phyloP scores from a whole-genome alignment of 2,113 vertebrate species.

The Salvator merianae region DNA sequence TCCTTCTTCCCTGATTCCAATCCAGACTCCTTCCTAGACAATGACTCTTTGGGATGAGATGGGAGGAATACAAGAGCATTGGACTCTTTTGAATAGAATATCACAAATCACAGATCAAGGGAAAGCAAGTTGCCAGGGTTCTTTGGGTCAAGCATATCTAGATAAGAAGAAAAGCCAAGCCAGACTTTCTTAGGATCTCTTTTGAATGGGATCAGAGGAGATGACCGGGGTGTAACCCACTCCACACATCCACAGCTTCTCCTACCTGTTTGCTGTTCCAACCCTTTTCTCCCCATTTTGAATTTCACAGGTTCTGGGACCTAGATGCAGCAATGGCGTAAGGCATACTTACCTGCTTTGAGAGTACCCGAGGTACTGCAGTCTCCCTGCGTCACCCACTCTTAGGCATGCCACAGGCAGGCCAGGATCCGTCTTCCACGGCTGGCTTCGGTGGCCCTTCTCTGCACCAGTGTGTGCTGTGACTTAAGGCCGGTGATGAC shows the following conservation, averaged over 20 bases:
- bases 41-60: not conserved
- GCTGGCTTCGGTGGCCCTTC: not conserved
- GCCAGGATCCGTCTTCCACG: not conserved
- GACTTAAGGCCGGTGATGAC: slow-evolving; percentile 7
- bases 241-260: not conserved
- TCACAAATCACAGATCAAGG: not conserved
- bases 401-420: not conserved
- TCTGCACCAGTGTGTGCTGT: not conserved
- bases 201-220: not conserved
- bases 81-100: not conserved
- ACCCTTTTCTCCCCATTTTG: not conserved
- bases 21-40: not conserved
- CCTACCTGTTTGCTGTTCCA: not conserved
- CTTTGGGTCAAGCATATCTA: not conserved
- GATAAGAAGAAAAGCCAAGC: not conserved
- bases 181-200: not conserved
- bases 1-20: not conserved
- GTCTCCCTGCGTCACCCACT: not conserved
- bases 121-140: not conserved
- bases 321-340: not conserved
- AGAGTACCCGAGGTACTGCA: not conserved
- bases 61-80: not conserved
- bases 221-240: too few relatives aligned
- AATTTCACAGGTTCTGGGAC: not conserved
- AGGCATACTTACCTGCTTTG: not conserved